phyloP scores from a whole-genome alignment of 2,797 vertebrate species.

The Lepidocolaptes lacrymiger region DNA sequence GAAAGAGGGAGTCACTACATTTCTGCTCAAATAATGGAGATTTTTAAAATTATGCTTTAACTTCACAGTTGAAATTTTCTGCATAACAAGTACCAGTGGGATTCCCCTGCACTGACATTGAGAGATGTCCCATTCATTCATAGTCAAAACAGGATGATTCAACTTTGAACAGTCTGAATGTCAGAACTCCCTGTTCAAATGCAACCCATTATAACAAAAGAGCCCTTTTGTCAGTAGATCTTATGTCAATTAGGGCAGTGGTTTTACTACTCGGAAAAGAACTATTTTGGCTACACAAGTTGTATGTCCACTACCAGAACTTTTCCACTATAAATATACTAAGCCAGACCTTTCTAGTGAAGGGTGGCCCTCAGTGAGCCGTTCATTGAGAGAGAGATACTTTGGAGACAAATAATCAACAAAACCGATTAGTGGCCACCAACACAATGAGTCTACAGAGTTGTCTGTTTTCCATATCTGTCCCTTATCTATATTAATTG shows the following conservation, averaged over 20 bases:
- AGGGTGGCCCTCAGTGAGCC: neutral
- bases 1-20: neutral
- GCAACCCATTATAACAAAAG: neutral
- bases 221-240: neutral
- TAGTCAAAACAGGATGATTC: slow-evolving; percentile 37
- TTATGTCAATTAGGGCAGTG: neutral
- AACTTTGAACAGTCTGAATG: slow-evolving; percentile 4
- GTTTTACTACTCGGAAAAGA: neutral
- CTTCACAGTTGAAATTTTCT: neutral
- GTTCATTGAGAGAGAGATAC: neutral
- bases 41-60: neutral
- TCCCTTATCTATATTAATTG: slow-evolving; percentile 5
- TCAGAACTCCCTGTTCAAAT: slow-evolving; percentile 18
- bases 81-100: slow-evolving; percentile 14
- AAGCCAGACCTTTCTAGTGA: neutral
- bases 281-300: neutral
- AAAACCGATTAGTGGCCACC: neutral
- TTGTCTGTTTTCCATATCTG: neutral
- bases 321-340: neutral
- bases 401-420: neutral
- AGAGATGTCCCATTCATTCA: slow-evolving; percentile 19
- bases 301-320: neutral
- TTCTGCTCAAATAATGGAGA: neutral
- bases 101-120: slow-evolving; percentile 26
- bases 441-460: neutral